These are phyloP conservation scores for Gymnocephalus cernua DNA, from an alignment of 2,113 vertebrate species.

Conservation along the genomic window DNA sequence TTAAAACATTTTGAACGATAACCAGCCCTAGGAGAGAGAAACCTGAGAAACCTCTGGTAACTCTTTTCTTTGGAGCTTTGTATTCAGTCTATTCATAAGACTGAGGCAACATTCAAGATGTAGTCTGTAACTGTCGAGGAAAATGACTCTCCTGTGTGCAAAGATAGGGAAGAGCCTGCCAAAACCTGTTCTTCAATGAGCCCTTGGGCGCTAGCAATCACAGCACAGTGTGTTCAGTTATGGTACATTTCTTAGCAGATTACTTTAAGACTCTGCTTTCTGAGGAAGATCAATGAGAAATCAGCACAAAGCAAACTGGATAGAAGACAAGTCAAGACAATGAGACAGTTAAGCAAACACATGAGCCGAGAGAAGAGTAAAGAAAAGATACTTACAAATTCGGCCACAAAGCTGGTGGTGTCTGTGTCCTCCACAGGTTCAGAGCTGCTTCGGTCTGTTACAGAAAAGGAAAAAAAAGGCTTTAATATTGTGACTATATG, in stretches of 20 bases:
- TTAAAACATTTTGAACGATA: no score
- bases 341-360: constrained; percentile 15
- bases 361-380: background rate
- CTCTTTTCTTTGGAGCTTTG: background rate
- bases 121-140: constrained; percentile 26
- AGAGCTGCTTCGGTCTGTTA: constrained; percentile 84
- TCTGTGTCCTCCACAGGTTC: constrained; percentile 96
- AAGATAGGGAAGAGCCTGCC: constrained; percentile 58
- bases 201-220: constrained; percentile 47
- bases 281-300: constrained; percentile 39
- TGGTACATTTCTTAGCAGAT: constrained; percentile 58
- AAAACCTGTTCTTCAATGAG: constrained; percentile 62
- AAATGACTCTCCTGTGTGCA: constrained; percentile 42
- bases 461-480: constrained; percentile 18
- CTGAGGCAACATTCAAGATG: constrained; percentile 8
- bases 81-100: constrained; percentile 7
- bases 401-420: constrained; percentile 91
- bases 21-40: background rate
- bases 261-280: constrained; percentile 41
- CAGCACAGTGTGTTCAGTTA: constrained; percentile 51
- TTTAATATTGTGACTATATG: background rate
- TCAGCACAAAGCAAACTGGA: constrained; percentile 34
- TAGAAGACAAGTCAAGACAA: constrained; percentile 24
- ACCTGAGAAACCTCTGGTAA: constrained; percentile 30
- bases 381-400: constrained; percentile 82